Conservation (phyloP, 2,888 invertebrate genomes). For the Drosophila melanocephala region DNA sequence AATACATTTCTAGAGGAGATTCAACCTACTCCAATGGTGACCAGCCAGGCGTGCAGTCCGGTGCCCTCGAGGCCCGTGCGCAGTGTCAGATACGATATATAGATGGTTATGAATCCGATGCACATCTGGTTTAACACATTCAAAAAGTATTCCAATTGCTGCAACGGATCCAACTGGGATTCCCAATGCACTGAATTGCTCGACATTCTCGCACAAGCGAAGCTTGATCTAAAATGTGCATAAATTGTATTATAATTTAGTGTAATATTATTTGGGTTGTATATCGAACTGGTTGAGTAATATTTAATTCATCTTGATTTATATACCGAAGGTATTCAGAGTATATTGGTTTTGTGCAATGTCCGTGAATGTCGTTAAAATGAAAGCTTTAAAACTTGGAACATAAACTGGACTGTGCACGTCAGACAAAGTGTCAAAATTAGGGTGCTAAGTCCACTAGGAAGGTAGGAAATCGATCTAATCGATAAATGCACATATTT, state of each 20-base stretch:
- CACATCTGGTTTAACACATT: slow-evolving; percentile 83
- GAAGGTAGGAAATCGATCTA: not conserved
- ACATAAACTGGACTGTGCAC: not conserved
- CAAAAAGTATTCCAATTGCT: slow-evolving; percentile 69
- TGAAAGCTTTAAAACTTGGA: not conserved
- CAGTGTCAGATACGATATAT: slow-evolving; percentile 80
- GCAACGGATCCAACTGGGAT: slow-evolving; percentile 42
- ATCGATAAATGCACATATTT: no score
- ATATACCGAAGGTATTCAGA: not conserved
- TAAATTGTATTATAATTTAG: not conserved
- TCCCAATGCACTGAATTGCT: slow-evolving; percentile 63
- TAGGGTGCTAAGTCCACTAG: not conserved
- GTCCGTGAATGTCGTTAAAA: not conserved
- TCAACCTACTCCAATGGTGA: slow-evolving; percentile 82
- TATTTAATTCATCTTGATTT: slow-evolving; percentile 9
- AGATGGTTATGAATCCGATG: slow-evolving; percentile 83
- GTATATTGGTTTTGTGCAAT: not conserved
- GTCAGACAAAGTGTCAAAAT: not conserved
- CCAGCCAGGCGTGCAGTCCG: slow-evolving; percentile 82
- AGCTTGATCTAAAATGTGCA: slow-evolving; percentile 21
- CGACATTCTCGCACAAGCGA: slow-evolving; percentile 67
- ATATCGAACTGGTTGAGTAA: not conserved
- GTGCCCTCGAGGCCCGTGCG: slow-evolving; percentile 69
- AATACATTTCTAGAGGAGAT: not conserved
- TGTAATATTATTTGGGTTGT: not conserved